phyloP scores from a whole-genome alignment of 2,888 invertebrate genomes.

The Tinea pellionella region DNA sequence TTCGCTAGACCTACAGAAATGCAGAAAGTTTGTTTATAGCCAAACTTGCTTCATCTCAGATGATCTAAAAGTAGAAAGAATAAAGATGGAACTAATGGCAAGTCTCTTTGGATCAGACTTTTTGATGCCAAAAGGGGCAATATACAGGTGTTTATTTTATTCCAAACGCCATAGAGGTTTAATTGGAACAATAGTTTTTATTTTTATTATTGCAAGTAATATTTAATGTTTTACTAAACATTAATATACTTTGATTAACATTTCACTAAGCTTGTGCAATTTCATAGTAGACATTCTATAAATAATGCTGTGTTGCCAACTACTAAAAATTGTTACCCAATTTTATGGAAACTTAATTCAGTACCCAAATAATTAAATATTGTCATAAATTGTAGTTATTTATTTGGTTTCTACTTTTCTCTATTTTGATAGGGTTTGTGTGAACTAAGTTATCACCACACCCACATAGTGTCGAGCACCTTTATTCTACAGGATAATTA shows the following conservation, averaged over 20 bases:
- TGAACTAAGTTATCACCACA: too few relatives aligned
- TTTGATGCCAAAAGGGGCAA: slow-evolving; percentile 10
- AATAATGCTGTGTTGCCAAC: background rate
- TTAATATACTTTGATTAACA: too few relatives aligned
- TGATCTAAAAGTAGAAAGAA: background rate
- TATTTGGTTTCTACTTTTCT: too few relatives aligned
- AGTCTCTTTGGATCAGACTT: slow-evolving; percentile 1
- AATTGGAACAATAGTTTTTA: background rate
- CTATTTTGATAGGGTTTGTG: too few relatives aligned
- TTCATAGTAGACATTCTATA: too few relatives aligned
- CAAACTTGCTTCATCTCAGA: background rate
- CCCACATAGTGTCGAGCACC: too few relatives aligned
- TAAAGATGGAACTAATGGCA: background rate
- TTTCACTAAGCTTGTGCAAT: too few relatives aligned
- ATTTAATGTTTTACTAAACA: too few relatives aligned
- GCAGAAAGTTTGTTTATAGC: background rate
- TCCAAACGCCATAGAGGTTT: background rate
- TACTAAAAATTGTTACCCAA: background rate
- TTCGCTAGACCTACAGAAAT: background rate
- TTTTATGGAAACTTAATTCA: background rate
- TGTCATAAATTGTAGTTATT: background rate
- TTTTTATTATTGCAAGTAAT: too few relatives aligned
- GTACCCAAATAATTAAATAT: background rate
- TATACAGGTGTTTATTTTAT: background rate
- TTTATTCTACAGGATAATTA: too few relatives aligned